Evolutionary conservation across 2,888 invertebrate species (phyloP).

Genomic region (Thera obeliscata): DNA sequence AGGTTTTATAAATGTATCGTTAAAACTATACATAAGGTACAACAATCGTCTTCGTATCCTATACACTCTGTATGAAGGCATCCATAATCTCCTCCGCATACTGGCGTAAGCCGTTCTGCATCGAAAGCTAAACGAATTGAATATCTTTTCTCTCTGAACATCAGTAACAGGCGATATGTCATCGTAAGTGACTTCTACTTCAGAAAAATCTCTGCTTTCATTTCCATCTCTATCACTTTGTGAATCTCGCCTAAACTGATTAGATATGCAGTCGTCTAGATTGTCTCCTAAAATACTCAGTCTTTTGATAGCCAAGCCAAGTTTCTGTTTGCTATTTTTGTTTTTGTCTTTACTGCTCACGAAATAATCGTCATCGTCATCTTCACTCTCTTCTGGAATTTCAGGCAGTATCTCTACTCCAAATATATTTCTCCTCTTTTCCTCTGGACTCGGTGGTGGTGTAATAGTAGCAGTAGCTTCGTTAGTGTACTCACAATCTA

Average conservation of each 20-base stretch:
- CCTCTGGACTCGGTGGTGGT: constrained; percentile 77
- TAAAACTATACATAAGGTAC: constrained; percentile 68
- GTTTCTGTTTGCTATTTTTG: constrained; percentile 62
- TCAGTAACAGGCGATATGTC: constrained; percentile 75
- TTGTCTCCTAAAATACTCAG: constrained; percentile 80
- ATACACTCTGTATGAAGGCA: constrained; percentile 76
- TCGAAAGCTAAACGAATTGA: constrained; percentile 75
- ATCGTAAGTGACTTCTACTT: constrained; percentile 74
- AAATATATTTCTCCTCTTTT: constrained; percentile 75
- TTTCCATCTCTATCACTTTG: constrained; percentile 54
- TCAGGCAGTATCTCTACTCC: constrained; percentile 82
- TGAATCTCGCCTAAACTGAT: constrained; percentile 72
- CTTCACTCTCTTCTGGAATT: constrained; percentile 82
- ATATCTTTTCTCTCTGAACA: constrained; percentile 73
- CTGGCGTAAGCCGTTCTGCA: constrained; percentile 72
- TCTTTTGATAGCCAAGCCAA: constrained; percentile 78
- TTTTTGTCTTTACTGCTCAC: constrained; percentile 47
- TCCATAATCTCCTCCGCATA: constrained; percentile 67
- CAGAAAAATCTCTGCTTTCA: constrained; percentile 64
- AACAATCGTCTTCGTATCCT: constrained; percentile 65
- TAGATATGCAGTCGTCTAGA: constrained; percentile 77
- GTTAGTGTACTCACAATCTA: constrained; percentile 53
- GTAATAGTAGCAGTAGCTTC: constrained; percentile 65
- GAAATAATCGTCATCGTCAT: constrained; percentile 56
- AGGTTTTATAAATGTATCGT: constrained; percentile 77